A percentile compares a stretch with the other conserved stretches of the same genome.
These are phyloP conservation scores for Clarias magur DNA, from an alignment of 2,113 vertebrate species.

Conservation along the genomic window DNA sequence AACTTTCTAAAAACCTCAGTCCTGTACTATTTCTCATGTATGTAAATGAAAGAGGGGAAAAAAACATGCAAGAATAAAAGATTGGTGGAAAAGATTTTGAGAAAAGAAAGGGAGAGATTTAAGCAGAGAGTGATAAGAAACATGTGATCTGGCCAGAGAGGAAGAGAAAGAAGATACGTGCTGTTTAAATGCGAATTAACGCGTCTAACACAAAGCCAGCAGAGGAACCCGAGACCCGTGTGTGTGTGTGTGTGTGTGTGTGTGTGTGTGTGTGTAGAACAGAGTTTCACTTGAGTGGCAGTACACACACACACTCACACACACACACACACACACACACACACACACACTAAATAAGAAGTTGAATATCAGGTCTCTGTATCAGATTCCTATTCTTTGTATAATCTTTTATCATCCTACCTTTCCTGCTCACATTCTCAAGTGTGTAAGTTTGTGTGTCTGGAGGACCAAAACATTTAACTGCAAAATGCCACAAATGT, in stretches of 20 bases:
- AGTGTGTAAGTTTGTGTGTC: too few species aligned
- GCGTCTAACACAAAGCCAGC: slow-evolving; percentile 76
- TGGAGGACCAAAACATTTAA: too few species aligned
- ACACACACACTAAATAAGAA: not conserved
- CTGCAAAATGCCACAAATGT: too few species aligned
- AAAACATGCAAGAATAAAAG: not conserved
- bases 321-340: not conserved
- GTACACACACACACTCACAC: not conserved
- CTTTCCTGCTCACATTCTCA: too few species aligned
- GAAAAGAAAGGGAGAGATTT: slow-evolving; percentile 43
- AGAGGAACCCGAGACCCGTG: slow-evolving; percentile 67
- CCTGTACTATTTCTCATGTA: not conserved
- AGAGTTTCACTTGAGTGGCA: not conserved
- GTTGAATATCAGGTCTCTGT: not conserved
- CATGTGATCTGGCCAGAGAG: slow-evolving; percentile 36
- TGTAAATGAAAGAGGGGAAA: not conserved
- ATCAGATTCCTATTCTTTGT: not conserved
- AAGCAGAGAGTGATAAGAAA: not conserved
- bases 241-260: slow-evolving; percentile 47
- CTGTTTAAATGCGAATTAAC: slow-evolving; percentile 73
- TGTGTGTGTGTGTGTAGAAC: slow-evolving; percentile 1
- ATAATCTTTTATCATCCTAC: too few species aligned
- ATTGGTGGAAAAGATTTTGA: not conserved
- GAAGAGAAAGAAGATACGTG: slow-evolving; percentile 70
- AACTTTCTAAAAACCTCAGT: not conserved